These are phyloP conservation scores for Diploscapter pachys DNA, from an alignment of 1,140 invertebrate species.

Conservation along the genomic window DNA sequence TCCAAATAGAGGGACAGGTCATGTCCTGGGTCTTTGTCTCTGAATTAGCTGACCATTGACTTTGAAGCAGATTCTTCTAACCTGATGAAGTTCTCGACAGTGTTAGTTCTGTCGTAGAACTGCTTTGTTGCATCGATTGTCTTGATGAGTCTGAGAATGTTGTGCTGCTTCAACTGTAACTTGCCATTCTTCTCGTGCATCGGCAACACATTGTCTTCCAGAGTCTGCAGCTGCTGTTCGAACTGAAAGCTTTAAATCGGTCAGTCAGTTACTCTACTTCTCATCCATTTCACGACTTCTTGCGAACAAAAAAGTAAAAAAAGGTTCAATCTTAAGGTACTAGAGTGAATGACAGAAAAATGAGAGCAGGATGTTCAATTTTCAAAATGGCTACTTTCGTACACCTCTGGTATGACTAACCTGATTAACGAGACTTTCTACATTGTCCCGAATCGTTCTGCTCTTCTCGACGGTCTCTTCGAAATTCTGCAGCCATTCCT, in stretches of 20 bases:
- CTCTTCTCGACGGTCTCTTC: conserved; percentile 41
- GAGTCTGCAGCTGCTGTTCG: conserved; percentile 35
- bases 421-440: too few relatives aligned
- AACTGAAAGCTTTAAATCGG: conserved; percentile 38
- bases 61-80: conserved; percentile 16
- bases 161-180: conserved; percentile 55
- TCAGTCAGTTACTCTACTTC: neutral
- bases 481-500: conserved; percentile 51
- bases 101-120: conserved; percentile 56
- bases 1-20: conserved; percentile 52
- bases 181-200: conserved; percentile 48
- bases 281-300: too few relatives aligned
- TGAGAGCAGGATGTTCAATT: too few relatives aligned
- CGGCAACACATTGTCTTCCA: conserved; percentile 48
- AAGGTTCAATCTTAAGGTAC: too few relatives aligned
- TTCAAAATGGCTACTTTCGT: too few relatives aligned
- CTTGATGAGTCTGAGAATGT: conserved; percentile 54
- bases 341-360: too few relatives aligned
- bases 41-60: neutral
- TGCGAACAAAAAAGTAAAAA: too few relatives aligned
- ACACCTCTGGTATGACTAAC: too few relatives aligned
- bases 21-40: conserved; percentile 38
- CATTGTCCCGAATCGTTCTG: neutral
- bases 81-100: conserved; percentile 47
- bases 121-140: conserved; percentile 59